Percentiles rank a stretch among this genome's conserved stretches.
These are phyloP conservation scores for Setophaga kirtlandii DNA, from an alignment of 2,113 vertebrate genomes.

Conservation along the genomic window DNA sequence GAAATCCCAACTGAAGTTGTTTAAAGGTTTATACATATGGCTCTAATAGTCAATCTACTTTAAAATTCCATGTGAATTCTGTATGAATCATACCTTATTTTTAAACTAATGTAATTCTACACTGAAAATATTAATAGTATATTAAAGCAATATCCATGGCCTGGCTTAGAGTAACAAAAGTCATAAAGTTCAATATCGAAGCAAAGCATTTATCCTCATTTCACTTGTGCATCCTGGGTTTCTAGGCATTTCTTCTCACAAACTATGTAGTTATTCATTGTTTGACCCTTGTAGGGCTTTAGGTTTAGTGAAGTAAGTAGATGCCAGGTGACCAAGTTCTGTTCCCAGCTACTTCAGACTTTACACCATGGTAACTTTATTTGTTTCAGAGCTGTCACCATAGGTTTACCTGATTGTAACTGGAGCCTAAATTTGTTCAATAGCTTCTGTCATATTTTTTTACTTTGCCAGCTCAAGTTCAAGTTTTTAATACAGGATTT, in stretches of 20 bases:
- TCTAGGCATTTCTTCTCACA: constrained; percentile 2
- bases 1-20: not conserved
- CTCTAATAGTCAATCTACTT: not conserved
- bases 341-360: not conserved
- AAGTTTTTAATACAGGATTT: constrained; percentile 15
- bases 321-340: not conserved
- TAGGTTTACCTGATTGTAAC: not conserved
- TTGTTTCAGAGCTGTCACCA: not conserved
- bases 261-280: constrained; percentile 24
- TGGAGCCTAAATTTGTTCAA: not conserved
- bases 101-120: constrained; percentile 59
- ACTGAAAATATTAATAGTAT: constrained; percentile 41
- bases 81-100: constrained; percentile 27
- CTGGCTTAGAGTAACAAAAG: constrained; percentile 24
- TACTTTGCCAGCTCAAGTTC: not conserved
- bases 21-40: not conserved
- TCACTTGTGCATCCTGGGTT: constrained; percentile 8
- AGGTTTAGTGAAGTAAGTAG: constrained; percentile 40
- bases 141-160: not conserved
- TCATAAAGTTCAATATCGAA: constrained; percentile 4
- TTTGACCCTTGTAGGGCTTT: constrained; percentile 22
- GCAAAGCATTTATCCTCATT: constrained; percentile 56
- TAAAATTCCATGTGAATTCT: not conserved
- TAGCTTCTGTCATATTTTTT: not conserved
- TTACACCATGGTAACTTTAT: not conserved